Percentiles rank a stretch among this genome's conserved stretches.
These are phyloP conservation scores for Craterocephalus amniculus DNA, from an alignment of 2,797 vertebrate species.

Conservation along the genomic window DNA sequence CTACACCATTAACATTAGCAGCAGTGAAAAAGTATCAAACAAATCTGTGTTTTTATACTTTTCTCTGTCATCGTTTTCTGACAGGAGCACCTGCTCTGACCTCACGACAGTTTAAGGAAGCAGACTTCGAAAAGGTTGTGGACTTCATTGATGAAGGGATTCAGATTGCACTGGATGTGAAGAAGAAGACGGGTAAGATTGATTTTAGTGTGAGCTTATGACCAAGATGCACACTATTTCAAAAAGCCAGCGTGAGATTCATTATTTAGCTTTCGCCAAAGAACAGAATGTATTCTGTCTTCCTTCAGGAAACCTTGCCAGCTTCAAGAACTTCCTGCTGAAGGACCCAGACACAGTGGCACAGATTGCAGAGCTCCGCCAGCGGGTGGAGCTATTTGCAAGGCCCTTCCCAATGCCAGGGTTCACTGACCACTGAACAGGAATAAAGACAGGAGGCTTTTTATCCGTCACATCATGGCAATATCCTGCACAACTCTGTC, in stretches of 20 bases:
- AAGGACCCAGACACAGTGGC: conserved; percentile 77
- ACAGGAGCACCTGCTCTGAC: conserved; percentile 88
- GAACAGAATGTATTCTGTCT: background rate
- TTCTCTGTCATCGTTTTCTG: conserved; percentile 5
- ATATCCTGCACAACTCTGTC: background rate
- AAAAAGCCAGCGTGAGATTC: background rate
- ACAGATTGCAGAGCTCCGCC: conserved; percentile 78
- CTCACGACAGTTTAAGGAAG: conserved; percentile 85
- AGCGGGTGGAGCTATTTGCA: conserved; percentile 87
- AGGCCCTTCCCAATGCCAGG: conserved; percentile 90
- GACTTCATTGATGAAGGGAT: conserved; percentile 89
- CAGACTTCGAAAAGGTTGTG: conserved; percentile 88
- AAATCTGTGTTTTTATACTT: background rate
- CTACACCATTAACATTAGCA: background rate
- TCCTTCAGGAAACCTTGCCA: conserved; percentile 83
- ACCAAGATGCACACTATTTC: background rate
- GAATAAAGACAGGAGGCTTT: background rate
- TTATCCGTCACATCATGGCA: background rate
- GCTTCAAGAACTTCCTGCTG: conserved; percentile 86
- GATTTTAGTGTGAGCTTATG: background rate
- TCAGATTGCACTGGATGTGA: conserved; percentile 84
- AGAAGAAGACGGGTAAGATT: conserved; percentile 87
- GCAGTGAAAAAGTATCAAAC: background rate
- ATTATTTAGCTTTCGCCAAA: conserved; percentile 2
- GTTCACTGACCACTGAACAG: conserved; percentile 73